These are phyloP conservation scores for Streptopelia turtur DNA, from an alignment of 2,797 vertebrate genomes.

Conservation along the genomic window DNA sequence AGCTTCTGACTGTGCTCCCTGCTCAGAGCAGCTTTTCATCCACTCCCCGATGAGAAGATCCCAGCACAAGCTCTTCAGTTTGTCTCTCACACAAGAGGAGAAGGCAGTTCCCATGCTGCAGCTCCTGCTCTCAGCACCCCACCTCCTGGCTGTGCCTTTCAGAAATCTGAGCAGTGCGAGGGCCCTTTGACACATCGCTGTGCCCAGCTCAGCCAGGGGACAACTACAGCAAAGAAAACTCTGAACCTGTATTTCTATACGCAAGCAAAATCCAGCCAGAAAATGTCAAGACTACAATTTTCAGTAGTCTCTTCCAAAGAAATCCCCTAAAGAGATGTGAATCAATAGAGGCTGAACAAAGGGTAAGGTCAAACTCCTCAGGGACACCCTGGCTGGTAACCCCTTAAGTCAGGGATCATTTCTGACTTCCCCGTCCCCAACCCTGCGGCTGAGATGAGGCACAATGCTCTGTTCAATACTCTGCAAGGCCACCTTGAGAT, in stretches of 20 bases:
- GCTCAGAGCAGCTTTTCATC: not conserved
- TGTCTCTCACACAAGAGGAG: rapidly evolving
- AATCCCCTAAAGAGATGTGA: rapidly evolving
- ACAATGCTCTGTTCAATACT: not conserved
- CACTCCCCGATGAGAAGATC: rapidly evolving
- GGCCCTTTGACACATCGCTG: rapidly evolving
- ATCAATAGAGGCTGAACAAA: not conserved
- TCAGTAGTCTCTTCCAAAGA: not conserved
- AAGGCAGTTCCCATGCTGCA: not conserved
- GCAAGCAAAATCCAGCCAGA: not conserved
- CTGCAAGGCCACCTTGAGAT: not conserved
- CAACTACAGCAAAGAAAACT: not conserved
- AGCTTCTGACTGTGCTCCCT: not conserved
- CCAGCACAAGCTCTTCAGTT: rapidly evolving
- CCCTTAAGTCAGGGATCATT: not conserved
- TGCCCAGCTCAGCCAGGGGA: not conserved
- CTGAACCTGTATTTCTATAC: not conserved
- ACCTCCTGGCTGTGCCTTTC: not conserved
- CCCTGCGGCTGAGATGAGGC: not conserved
- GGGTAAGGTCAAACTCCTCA: not conserved
- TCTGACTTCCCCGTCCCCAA: not conserved
- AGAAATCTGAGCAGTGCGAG: not conserved
- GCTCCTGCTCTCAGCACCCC: not conserved
- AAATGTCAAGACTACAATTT: not conserved
- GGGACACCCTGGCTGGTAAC: not conserved